Conservation (phyloP, 2,797 vertebrate species). For the Falco berigora region DNA sequence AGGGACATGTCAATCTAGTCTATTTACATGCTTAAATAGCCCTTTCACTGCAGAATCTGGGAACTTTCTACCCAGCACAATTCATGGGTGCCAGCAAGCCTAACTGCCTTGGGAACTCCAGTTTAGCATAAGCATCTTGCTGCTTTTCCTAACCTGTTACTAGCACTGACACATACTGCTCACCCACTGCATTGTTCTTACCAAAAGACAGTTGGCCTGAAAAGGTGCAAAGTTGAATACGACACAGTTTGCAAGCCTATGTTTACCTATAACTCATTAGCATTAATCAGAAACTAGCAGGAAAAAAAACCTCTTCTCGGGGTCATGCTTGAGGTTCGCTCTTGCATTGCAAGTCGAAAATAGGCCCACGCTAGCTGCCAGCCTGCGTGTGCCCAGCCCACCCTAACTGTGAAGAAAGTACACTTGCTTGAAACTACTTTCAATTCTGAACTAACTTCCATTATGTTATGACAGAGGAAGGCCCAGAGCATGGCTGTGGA, state of each 20-base stretch:
- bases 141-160: not conserved
- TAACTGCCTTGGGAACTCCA: not conserved
- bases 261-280: not conserved
- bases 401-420: not conserved
- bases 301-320: not conserved
- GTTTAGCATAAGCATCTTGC: not conserved
- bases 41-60: not conserved
- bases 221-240: not conserved
- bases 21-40: not conserved
- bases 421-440: not conserved
- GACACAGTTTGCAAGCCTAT: not conserved
- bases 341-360: not conserved
- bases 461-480: too few species aligned
- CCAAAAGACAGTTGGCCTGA: not conserved
- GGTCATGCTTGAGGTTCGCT: not conserved
- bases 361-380: not conserved
- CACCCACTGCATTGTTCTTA: not conserved
- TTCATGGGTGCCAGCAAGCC: not conserved
- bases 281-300: not conserved
- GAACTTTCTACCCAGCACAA: not conserved
- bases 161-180: not conserved
- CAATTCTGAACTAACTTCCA: not conserved
- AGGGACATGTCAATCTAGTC: not conserved
- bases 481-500: not conserved
- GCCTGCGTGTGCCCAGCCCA: not conserved